Evolutionary conservation across 37 sponge, comb jelly and placozoan genomes (phyloP), one percentile per base, ranked within the genome.

Genomic region (Cladorhizidae sp.): DNA sequence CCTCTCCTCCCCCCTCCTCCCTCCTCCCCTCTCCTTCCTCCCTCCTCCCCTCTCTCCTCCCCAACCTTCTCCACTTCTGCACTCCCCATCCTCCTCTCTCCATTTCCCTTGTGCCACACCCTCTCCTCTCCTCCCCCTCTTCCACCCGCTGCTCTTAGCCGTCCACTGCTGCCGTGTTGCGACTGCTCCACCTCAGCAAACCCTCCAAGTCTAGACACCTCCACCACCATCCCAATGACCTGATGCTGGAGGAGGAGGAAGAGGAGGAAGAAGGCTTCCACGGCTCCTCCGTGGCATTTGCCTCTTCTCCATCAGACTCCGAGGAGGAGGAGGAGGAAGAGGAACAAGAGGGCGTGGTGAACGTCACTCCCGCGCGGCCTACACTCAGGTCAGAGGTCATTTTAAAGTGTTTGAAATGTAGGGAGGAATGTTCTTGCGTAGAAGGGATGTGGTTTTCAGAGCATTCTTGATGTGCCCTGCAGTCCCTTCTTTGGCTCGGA

Each of bases 401-500:
- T n/a, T n/a, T n/a, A n/a, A n/a, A n/a, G n/a, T n/a, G n/a, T n/a
- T n/a, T n/a, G n/a, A n/a, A n/a, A n/a, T n/a, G n/a, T n/a, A n/a
- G n/a, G n/a, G n/a, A n/a, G n/a, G n/a, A n/a, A n/a, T n/a, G n/a
- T n/a, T n/a, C n/a, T n/a, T n/a, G n/a, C n/a, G n/a, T n/a, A n/a
- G n/a, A n/a, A n/a, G n/a, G n/a, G n/a, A n/a, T n/a, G n/a, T n/a
- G n/a, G n/a, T n/a, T n/a, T n/a, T n/a, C n/a, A n/a, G n/a, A n/a
- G n/a, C n/a, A n/a, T n/a, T n/a, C n/a, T n/a, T n/a, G n/a, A n/a
- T n/a, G n/a, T n/a, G n/a, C n/a, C n/a, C n/a, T 67, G 38, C 52
- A 87, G 88, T 38, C 89, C 89, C 0, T 83, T 88, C 57, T 88
- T 78, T 83, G 79, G 79, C 52, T 77, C 89, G 0, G 89, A 88